Evolutionary conservation across 2,888 invertebrate genomes (phyloP), one percentile per base, ranked within the genome.

Genomic region (Nephrocerus scutellatus): DNA sequence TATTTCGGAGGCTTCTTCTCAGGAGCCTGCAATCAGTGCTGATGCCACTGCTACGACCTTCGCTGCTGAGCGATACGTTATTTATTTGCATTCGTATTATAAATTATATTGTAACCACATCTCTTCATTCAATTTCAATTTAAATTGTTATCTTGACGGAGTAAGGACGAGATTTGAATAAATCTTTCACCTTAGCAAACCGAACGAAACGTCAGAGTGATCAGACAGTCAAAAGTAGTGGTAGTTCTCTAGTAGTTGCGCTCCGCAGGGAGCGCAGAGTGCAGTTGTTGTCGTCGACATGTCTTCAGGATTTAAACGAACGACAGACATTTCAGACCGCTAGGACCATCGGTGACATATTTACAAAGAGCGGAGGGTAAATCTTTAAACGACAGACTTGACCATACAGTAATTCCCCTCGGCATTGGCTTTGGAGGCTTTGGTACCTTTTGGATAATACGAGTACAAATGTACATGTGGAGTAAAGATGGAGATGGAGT

Each of bases 31-130:
- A 34, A 34, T 33, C 41, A 36, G 30, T 33, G 42, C 42, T 42
- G 43, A 46, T 46, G 46, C 46, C 36, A 30, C 29, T 26, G 35
- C 26, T 19, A 32, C 18, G 22, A 21, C 10, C n/a, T 36, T 42
- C 42, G 5, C 12, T 23, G 20, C 20, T 13, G 37, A 48, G 56
- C 46, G 46, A 48, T 46, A 54, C 57, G 60, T 60, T 60, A 59
- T 59, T 59, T 60, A 59, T 59, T 58, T 60, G 60, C 60, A 57
- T 60, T 57, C 54, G 53, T 56, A 54, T 55, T 62, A 63, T 63
- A 66, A 65, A 63, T 63, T 66, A 65, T 66, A 62, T 65, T 65
- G 64, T 66, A 63, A 65, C 60, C 59, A 61, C 65, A 64, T 63
- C 63, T 62, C 62, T 65, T 64, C 63, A 64, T 66, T 65, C 63